These are phyloP conservation scores for Pristionchus entomophagus DNA, from an alignment of 2,888 invertebrate genomes.

Conservation along the genomic window DNA sequence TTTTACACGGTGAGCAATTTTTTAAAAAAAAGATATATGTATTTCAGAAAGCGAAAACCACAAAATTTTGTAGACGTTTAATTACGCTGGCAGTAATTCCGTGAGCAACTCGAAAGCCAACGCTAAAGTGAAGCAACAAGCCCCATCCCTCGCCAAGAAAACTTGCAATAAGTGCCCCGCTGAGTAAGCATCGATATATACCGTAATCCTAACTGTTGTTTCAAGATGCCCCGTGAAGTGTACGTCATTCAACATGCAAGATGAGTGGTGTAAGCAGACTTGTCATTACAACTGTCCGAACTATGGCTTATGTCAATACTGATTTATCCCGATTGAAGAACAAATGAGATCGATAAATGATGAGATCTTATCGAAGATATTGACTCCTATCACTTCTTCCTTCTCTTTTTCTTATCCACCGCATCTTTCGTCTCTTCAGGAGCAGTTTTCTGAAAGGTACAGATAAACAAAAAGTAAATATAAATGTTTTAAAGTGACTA, in stretches of 20 bases:
- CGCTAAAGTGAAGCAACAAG: neutral
- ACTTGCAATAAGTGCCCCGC: neutral
- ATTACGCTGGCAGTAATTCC: neutral
- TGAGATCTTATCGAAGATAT: neutral
- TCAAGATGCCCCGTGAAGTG: neutral
- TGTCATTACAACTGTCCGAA: neutral
- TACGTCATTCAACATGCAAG: neutral
- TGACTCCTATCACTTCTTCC: neutral
- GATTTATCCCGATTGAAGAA: neutral
- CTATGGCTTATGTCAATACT: neutral
- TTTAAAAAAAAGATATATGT: too few species aligned
- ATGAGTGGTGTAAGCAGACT: neutral
- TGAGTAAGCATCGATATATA: neutral
- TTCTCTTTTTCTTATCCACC: neutral
- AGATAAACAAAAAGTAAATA: neutral
- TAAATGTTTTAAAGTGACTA: neutral
- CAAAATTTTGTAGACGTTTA: neutral
- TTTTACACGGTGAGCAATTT: neutral
- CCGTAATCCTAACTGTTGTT: neutral
- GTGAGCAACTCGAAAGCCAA: neutral
- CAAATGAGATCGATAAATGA: conserved; percentile 7
- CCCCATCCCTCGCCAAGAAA: too few species aligned
- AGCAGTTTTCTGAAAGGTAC: neutral
- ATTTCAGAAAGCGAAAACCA: too few species aligned
- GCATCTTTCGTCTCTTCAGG: neutral